phyloP scores from a whole-genome alignment of 2,797 vertebrate genomes.

The Valencia hispanica region DNA sequence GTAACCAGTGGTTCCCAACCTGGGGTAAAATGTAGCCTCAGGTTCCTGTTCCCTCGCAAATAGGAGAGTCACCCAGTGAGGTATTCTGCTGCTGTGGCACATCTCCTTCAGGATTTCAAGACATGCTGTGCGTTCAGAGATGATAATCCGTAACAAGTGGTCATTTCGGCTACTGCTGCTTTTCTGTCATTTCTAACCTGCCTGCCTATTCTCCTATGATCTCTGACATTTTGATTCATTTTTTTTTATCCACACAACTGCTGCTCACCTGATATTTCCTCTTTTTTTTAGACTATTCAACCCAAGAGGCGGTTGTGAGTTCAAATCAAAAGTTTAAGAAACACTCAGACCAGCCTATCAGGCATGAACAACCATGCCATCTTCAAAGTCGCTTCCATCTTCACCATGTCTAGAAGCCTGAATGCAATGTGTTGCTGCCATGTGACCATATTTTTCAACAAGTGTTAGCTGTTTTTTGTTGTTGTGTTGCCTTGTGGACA shows the following conservation, averaged over 20 bases:
- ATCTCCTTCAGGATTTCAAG: background rate
- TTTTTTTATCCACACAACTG: background rate
- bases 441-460: too few relatives aligned
- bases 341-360: background rate
- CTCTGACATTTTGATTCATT: too few relatives aligned
- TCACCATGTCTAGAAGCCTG: background rate
- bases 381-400: background rate
- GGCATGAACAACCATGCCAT: background rate
- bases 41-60: background rate
- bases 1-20: too few relatives aligned
- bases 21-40: background rate
- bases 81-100: background rate
- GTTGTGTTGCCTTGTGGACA: background rate
- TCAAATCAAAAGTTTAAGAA: too few relatives aligned
- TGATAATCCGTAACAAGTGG: background rate
- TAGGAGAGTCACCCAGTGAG: background rate
- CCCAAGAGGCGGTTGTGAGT: background rate
- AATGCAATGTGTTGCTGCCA: background rate
- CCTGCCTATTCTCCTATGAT: too few relatives aligned
- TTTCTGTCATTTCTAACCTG: background rate
- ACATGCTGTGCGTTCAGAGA: background rate
- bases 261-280: background rate
- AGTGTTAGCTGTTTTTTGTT: too few relatives aligned
- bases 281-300: background rate
- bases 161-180: background rate